Base-by-base conservation (phyloP, 2,113 vertebrate species). In the Leucoraja erinaceus region DNA sequence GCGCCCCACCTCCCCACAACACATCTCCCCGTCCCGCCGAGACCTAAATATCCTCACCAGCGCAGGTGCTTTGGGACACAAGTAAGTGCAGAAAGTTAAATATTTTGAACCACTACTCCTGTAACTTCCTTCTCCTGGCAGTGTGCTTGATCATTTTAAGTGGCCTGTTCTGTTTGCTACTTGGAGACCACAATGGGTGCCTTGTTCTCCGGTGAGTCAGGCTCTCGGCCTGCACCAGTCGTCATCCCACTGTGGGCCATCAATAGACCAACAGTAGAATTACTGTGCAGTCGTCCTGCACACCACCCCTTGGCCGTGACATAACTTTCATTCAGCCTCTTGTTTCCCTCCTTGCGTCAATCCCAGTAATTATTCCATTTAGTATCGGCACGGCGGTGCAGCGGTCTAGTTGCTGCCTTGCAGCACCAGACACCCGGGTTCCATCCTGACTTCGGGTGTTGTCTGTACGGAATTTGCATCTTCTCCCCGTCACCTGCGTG, bases 81-180 rank as follows among this genome's bases (percentile, higher is more conserved):
- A 25, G 8, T 56, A 84, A 59, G 22, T 59, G 25, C 9, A 59
- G 16, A 28, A 56, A 84, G 79, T 84, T 84, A 84, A 84, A 56
- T 22, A 59, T 56, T 84, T 84, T 22, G 11, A 22, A 84, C 56
- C 59, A 59, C 54, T 84, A 59, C 54, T 84, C 79, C 54, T 1
- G 54, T 54, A 18, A 25, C 54, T 84, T 84, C 79, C 47, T 54
- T 20, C 7, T 56, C 56, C 56, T 84, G 79, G 79, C 79, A 56
- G 25, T 47, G 10, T 4, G 79, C 79, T 84, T 59, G 54, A 47
- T 84, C 47, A 54, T 22, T 59, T 84, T 84, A 84, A 84, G 79
- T 84, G 79, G 79, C 79, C 78, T 54, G 54, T 84, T 84, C 79
- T 84, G 47, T 59, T 84, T 84, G 47, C 79, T 59, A 84, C 79